Conservation (phyloP, 2,888 invertebrate species). For the Autographa pulchrina region DNA sequence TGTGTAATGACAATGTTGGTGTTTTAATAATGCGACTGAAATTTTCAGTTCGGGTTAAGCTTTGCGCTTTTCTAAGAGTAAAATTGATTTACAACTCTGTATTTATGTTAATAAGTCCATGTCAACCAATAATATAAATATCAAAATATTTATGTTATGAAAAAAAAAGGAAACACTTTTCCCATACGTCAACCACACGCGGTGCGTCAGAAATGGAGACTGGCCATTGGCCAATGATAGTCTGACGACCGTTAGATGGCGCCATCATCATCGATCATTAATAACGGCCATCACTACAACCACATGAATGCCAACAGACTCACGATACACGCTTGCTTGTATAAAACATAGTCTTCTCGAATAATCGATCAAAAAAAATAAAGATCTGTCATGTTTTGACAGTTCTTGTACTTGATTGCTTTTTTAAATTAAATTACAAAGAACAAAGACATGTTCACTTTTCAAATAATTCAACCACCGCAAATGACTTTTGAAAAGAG, state of each 20-base stretch:
- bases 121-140: no score
- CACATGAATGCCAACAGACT: not conserved
- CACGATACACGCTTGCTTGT: not conserved
- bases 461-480: conserved; percentile 2
- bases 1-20: not conserved
- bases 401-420: not conserved
- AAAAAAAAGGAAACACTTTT: not conserved
- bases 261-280: conserved; percentile 9
- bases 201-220: not conserved
- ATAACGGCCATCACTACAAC: not conserved
- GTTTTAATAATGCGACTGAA: no score
- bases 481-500: not conserved
- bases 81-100: no score
- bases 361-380: no score
- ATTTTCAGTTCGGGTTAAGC: no score
- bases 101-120: no score
- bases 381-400: no score
- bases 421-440: not conserved
- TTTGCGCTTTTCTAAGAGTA: no score
- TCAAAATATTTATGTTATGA: not conserved
- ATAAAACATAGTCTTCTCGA: not conserved
- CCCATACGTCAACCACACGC: not conserved
- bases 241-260: conserved; percentile 20
- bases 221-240: not conserved
- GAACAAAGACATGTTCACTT: not conserved